Conservation (phyloP, 1,140 invertebrate genomes). For the Hetaerina americana region DNA sequence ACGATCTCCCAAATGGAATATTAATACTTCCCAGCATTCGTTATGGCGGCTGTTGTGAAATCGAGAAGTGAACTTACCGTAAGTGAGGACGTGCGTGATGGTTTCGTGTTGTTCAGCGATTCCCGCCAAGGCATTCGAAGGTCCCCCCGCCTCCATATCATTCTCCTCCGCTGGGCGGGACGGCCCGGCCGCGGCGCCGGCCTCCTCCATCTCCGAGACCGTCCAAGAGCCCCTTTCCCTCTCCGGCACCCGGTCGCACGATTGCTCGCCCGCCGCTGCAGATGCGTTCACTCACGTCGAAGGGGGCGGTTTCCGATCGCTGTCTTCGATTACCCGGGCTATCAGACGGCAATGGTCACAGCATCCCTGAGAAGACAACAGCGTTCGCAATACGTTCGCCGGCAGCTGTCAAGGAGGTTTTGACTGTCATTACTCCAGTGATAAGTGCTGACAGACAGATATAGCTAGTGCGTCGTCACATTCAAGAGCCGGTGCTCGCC, state of each 20-base stretch:
- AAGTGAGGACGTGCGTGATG: neutral
- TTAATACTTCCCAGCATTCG: too few relatives aligned
- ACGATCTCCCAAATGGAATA: too few relatives aligned
- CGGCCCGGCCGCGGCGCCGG: neutral
- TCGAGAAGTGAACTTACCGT: too few relatives aligned
- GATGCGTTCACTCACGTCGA: too few relatives aligned
- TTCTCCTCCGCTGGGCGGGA: neutral
- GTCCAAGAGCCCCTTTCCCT: neutral
- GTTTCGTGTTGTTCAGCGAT: neutral
- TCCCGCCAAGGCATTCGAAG: neutral
- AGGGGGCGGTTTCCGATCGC: too few relatives aligned
- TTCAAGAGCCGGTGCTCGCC: too few relatives aligned
- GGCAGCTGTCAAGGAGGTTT: neutral
- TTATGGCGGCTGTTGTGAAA: too few relatives aligned
- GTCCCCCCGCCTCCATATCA: neutral
- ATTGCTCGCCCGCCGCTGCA: neutral
- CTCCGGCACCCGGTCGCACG: neutral
- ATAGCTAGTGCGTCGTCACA: too few relatives aligned
- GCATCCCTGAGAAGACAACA: neutral
- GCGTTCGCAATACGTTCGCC: neutral
- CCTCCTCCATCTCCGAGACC: neutral
- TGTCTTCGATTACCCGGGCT: neutral
- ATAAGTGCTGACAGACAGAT: too few relatives aligned
- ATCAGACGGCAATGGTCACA: neutral
- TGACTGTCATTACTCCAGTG: neutral